Base-by-base conservation (phyloP, 2,888 invertebrate genomes). In the Allacma fusca region DNA sequence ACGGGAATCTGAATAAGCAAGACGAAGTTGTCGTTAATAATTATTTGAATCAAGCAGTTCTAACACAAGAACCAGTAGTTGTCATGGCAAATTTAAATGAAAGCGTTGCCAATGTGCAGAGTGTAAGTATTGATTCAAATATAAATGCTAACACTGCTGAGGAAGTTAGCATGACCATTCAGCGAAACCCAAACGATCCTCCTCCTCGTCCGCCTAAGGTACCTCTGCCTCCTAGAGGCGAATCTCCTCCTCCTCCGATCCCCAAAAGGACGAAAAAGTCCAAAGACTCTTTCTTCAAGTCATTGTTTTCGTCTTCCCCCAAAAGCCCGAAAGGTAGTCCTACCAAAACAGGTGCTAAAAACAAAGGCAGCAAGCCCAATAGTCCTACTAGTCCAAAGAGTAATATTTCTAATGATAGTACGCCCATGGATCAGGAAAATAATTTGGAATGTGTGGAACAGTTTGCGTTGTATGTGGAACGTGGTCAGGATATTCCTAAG, bases 391-490 rank as follows among this genome's bases (percentile, higher is more conserved):
- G 65, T 68, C 28, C 29, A 68, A 34, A 57, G n/a, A 69, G 26
- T 43, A 64, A 65, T 26, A n/a, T 19, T 44, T 62, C 44, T 44
- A 62, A 24, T n/a, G n/a, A n/a, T n/a, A n/a, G n/a, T 26, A 34
- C 59, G n/a, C 28, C 69, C 7, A 23, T 72, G 62, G 79, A 88
- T 84, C 86, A 87, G 62, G 90, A 91, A 77, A 86, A 92, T 64
- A 94, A 94, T 83, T 87, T 95, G 40, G 94, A 94, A 0, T 94
- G 95, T 83, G 95, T 94, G 0, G 95, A 95, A 85, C 93, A 95
- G 29, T 95, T 94, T 86, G 95, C 95, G 43, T 87, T 95, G 78
- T 95, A 95, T 84, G 95, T 94, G 84, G 92, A 77, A 24, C 40
- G 50, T 19, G 76, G 71, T 78, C 75, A 77, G 93, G 75, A 91